Conservation (phyloP, 2,113 vertebrate genomes). For the Forbesichthys agassizii region DNA sequence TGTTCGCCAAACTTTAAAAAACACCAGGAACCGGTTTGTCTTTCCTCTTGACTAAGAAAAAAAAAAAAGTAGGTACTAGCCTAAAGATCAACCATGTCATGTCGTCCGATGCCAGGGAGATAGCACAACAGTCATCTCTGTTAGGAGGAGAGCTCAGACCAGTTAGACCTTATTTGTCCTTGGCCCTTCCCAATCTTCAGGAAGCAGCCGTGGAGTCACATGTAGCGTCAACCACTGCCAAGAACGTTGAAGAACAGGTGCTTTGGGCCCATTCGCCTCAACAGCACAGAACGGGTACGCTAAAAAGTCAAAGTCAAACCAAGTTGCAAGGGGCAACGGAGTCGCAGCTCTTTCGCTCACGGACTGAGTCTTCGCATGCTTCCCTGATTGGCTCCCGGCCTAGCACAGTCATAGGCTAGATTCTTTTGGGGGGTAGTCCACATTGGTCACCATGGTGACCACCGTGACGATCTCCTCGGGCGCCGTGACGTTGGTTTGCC, state of each 20-base stretch:
- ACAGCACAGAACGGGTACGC: not conserved
- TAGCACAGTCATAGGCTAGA: slow-evolving; percentile 92
- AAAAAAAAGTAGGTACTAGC: slow-evolving; percentile 17
- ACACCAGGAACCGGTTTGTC: slow-evolving; percentile 23
- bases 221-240: slow-evolving; percentile 13
- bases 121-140: slow-evolving; percentile 8
- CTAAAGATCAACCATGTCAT: slow-evolving; percentile 17
- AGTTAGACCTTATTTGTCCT: slow-evolving; percentile 11
- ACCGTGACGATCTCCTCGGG: slow-evolving; percentile 92
- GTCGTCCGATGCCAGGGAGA: slow-evolving; percentile 6
- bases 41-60: slow-evolving; percentile 33
- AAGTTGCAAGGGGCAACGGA: not conserved
- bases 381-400: slow-evolving; percentile 67
- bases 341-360: slow-evolving; percentile 16
- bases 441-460: slow-evolving; percentile 95
- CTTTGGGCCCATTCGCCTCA: not conserved
- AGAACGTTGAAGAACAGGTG: not conserved
- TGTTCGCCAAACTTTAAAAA: slow-evolving; percentile 58
- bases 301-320: not conserved
- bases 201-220: slow-evolving; percentile 7
- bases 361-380: not conserved
- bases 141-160: not conserved
- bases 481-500: slow-evolving; percentile 82
- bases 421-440: slow-evolving; percentile 96
- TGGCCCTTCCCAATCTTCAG: not conserved